These are phyloP conservation scores for Pachydiplax longipennis DNA, from an alignment of 2,888 invertebrate species.

Conservation along the genomic window DNA sequence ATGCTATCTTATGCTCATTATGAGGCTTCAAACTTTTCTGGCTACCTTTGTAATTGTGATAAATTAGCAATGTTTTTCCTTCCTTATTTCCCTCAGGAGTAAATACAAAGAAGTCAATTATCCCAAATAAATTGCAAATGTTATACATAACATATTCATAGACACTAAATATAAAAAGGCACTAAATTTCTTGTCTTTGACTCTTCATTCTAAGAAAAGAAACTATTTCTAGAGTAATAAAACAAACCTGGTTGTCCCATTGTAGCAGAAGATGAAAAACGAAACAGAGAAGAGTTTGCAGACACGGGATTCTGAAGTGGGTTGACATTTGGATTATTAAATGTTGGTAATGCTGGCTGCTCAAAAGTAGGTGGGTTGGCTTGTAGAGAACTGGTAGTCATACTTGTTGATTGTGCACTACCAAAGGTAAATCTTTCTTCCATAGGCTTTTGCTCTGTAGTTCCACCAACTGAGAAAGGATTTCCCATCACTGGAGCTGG, in stretches of 20 bases:
- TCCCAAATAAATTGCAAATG: too few relatives aligned
- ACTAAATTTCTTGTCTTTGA: too few relatives aligned
- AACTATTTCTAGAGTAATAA: too few relatives aligned
- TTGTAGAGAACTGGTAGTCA: background rate
- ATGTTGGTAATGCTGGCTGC: background rate
- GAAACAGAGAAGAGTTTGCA: background rate
- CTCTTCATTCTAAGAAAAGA: too few relatives aligned
- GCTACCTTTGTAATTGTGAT: too few relatives aligned
- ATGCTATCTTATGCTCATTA: too few relatives aligned
- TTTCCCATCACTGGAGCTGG: background rate
- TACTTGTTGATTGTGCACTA: background rate
- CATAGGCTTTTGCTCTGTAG: conserved; percentile 8
- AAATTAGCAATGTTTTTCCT: too few relatives aligned
- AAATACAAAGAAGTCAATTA: too few relatives aligned
- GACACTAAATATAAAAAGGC: too few relatives aligned
- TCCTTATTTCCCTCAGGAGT: too few relatives aligned
- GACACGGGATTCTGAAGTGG: background rate
- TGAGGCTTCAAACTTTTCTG: too few relatives aligned
- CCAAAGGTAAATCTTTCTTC: conserved; percentile 11
- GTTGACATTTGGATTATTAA: background rate
- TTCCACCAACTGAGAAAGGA: conserved; percentile 13
- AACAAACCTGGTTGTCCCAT: conserved; percentile 1
- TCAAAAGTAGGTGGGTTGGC: background rate
- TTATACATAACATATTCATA: too few relatives aligned
- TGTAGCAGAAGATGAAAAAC: background rate